Evolutionary conservation across 2,113 vertebrate species (phyloP).

Genomic region (Neopipo cinnamomea): DNA sequence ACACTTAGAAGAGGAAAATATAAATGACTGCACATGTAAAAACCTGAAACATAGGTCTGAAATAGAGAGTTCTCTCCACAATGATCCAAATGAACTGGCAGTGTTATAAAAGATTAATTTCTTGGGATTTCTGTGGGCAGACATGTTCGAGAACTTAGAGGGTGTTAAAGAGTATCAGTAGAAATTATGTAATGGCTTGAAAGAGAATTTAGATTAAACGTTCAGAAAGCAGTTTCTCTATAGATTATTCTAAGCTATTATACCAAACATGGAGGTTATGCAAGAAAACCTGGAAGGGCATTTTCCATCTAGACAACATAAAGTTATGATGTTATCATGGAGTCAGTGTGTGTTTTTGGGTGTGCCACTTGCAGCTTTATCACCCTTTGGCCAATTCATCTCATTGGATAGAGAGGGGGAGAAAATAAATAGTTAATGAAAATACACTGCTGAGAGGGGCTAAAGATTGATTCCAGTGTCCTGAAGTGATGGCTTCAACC

Average conservation of each 20-base stretch:
- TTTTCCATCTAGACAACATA: background rate
- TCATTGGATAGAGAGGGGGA: background rate
- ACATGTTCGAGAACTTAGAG: background rate
- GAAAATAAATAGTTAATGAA: background rate
- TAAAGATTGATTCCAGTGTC: background rate
- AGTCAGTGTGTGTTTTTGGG: background rate
- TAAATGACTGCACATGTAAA: background rate
- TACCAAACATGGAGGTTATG: background rate
- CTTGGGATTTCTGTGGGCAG: background rate
- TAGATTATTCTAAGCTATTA: background rate
- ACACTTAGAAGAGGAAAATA: background rate
- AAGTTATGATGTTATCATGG: background rate
- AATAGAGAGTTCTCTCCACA: background rate
- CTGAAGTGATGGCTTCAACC: background rate
- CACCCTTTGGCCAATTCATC: background rate
- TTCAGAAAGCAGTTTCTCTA: background rate
- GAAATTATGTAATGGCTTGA: background rate
- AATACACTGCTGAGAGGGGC: background rate
- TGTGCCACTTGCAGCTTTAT: background rate
- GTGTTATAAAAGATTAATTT: background rate
- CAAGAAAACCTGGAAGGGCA: background rate
- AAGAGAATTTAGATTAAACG: background rate
- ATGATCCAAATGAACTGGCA: background rate
- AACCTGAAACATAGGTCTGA: background rate
- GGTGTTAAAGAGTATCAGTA: background rate